Conservation (phyloP, 1,140 invertebrate genomes). For the Caenorhabditis elegans region DNA sequence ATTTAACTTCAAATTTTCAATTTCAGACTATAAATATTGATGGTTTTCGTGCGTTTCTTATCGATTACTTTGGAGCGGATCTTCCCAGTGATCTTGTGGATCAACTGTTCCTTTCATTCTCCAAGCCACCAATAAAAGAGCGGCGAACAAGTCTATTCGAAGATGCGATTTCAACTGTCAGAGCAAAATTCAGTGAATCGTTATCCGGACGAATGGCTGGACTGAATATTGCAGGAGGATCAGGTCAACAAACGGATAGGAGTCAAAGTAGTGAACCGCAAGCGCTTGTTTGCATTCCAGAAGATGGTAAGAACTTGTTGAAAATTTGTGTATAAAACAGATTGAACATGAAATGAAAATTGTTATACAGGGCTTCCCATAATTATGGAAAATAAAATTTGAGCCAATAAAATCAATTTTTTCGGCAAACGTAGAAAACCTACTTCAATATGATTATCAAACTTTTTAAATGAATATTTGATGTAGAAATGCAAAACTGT, state of each 20-base stretch:
- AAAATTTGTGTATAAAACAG: background rate
- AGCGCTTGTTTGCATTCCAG: slow-evolving; percentile 27
- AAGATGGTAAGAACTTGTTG: slow-evolving; percentile 38
- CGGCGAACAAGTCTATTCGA: slow-evolving; percentile 37
- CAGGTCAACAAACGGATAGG: background rate
- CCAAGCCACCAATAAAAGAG: slow-evolving; percentile 47
- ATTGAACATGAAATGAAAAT: background rate
- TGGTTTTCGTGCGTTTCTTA: slow-evolving; percentile 62
- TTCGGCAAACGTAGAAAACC: no score
- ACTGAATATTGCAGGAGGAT: slow-evolving; percentile 7
- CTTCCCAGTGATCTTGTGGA: slow-evolving; percentile 62
- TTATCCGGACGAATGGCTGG: slow-evolving; percentile 31
- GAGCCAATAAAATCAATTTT: no score
- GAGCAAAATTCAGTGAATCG: slow-evolving; percentile 25
- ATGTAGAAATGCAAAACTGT: no score
- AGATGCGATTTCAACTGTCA: slow-evolving; percentile 39
- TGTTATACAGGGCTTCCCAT: no score
- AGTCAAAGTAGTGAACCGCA: slow-evolving; percentile 1
- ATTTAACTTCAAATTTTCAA: background rate
- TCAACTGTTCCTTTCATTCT: slow-evolving; percentile 64
- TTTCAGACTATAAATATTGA: slow-evolving; percentile 64
- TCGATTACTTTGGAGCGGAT: slow-evolving; percentile 65
- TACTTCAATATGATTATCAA: no score
- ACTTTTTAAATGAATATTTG: no score
- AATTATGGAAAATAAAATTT: no score